Evolutionary conservation across 2,113 vertebrate species (phyloP).

Genomic region (Gymnobelideus leadbeateri): DNA sequence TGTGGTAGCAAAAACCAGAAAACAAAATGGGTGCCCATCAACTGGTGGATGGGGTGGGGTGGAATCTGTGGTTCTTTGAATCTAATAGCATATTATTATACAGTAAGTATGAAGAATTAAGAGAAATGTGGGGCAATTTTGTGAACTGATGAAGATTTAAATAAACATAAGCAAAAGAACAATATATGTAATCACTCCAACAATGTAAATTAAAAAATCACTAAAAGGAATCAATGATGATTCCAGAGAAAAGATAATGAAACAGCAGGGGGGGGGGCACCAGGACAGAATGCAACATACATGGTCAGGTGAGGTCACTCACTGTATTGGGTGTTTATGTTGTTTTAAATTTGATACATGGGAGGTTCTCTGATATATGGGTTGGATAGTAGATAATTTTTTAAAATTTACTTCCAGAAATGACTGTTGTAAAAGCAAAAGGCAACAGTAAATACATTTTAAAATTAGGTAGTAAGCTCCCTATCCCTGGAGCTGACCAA

Average conservation of each 20-base stretch:
- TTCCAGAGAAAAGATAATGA: background rate
- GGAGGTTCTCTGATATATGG: background rate
- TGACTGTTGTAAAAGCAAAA: background rate
- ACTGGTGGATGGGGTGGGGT: background rate
- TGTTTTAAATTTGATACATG: background rate
- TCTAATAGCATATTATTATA: background rate
- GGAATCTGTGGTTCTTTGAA: background rate
- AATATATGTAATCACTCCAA: background rate
- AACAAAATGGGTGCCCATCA: background rate
- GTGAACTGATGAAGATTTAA: constrained; percentile 1
- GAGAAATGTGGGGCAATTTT: background rate
- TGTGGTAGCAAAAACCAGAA: background rate
- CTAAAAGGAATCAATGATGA: background rate
- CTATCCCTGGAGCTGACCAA: background rate
- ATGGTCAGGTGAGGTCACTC: background rate
- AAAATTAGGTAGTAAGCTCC: background rate
- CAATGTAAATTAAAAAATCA: background rate
- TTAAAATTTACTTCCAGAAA: background rate
- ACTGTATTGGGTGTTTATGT: background rate
- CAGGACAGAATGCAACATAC: background rate
- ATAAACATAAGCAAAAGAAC: background rate
- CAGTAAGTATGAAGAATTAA: background rate
- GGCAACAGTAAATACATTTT: background rate
- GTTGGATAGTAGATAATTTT: background rate
- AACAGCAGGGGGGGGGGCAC: background rate